phyloP scores from a whole-genome alignment of 2,888 invertebrate genomes.

The Aleiodes leptofemur region DNA sequence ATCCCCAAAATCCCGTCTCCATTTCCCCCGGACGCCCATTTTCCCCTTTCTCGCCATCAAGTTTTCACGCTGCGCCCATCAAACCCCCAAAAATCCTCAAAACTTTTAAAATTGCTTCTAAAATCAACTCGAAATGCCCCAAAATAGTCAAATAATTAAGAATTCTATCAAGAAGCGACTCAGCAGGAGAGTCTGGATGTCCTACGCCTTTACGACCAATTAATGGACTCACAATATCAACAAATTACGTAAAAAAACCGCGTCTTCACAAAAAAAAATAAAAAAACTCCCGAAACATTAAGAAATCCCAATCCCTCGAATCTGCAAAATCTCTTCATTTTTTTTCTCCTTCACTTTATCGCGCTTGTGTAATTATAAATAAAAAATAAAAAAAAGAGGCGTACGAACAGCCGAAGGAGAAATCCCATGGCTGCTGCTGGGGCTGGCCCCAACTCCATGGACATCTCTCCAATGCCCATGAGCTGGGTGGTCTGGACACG shows the following conservation, averaged over 20 bases:
- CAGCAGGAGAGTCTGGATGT: constrained; percentile 20
- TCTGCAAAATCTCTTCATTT: background rate
- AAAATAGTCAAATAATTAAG: too few species aligned
- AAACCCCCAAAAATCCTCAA: too few species aligned
- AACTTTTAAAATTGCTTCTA: too few species aligned
- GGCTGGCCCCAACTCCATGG: background rate
- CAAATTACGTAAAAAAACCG: constrained; percentile 14
- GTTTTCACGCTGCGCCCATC: too few species aligned
- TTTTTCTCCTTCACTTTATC: background rate
- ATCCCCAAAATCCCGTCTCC: too few species aligned
- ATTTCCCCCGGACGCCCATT: too few species aligned
- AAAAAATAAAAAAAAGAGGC: background rate
- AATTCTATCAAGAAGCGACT: too few species aligned
- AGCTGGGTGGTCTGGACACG: constrained; percentile 55
- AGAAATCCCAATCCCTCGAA: background rate
- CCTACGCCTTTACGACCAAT: constrained; percentile 65
- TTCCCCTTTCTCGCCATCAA: too few species aligned
- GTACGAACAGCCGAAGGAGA: background rate
- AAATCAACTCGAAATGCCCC: too few species aligned
- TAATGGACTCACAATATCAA: constrained; percentile 51
- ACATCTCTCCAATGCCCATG: background rate
- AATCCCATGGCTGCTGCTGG: background rate
- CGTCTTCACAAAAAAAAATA: too few species aligned
- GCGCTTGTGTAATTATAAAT: constrained; percentile 14
- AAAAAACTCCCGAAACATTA: constrained; percentile 35